A percentile compares a stretch with the other conserved stretches of the same genome.
Evolutionary conservation across 2,888 invertebrate genomes (phyloP).

Genomic region (Tetranychus piercei): DNA sequence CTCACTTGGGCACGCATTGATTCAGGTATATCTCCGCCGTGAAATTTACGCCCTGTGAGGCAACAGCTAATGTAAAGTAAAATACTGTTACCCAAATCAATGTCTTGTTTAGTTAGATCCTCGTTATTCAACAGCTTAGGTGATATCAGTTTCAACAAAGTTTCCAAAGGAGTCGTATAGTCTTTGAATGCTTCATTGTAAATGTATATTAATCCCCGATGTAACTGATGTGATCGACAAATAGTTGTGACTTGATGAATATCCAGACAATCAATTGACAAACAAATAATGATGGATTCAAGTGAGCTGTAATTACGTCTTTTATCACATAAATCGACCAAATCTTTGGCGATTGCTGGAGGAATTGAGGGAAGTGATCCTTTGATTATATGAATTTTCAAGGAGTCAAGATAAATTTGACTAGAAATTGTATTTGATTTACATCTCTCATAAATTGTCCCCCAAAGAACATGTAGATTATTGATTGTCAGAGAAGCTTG

Average conservation of each 20-base stretch:
- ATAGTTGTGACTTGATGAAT: slow-evolving; percentile 50
- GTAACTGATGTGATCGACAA: slow-evolving; percentile 43
- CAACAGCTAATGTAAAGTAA: slow-evolving; percentile 68
- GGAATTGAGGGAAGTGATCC: slow-evolving; percentile 45
- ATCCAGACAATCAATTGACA: slow-evolving; percentile 55
- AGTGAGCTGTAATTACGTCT: slow-evolving; percentile 41
- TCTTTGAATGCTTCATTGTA: slow-evolving; percentile 57
- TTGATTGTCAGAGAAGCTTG: slow-evolving; percentile 26
- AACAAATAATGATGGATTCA: slow-evolving; percentile 50
- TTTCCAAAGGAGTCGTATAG: slow-evolving; percentile 50
- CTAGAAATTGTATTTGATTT: slow-evolving; percentile 42
- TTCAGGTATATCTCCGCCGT: slow-evolving; percentile 49
- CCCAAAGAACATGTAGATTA: slow-evolving; percentile 33
- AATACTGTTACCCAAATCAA: slow-evolving; percentile 52
- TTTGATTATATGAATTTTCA: slow-evolving; percentile 50
- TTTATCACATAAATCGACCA: slow-evolving; percentile 48
- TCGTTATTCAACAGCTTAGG: slow-evolving; percentile 27
- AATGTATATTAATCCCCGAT: slow-evolving; percentile 53
- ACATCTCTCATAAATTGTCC: slow-evolving; percentile 34
- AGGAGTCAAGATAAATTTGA: slow-evolving; percentile 46
- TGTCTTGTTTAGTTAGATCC: slow-evolving; percentile 29
- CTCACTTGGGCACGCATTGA: slow-evolving; percentile 47
- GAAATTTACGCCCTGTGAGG: slow-evolving; percentile 65
- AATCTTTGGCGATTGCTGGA: slow-evolving; percentile 50
- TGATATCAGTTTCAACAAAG: slow-evolving; percentile 29